phyloP scores from a whole-genome alignment of 2,797 vertebrate species.

The Malurus leucopterus region DNA sequence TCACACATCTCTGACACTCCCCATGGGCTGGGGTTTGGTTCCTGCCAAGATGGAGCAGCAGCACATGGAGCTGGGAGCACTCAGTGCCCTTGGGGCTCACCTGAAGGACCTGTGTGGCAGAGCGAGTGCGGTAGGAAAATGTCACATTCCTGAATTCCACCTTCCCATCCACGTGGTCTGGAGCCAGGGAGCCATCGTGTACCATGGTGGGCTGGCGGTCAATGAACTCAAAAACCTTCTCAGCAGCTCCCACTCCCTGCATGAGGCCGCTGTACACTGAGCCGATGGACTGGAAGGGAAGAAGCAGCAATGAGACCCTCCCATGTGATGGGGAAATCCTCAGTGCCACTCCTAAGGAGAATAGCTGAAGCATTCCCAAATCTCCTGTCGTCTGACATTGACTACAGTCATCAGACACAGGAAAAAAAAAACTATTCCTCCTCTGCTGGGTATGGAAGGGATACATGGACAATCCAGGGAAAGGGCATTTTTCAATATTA shows the following conservation, averaged over 20 bases:
- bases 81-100: conserved; percentile 59
- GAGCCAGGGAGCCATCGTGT: conserved; percentile 78
- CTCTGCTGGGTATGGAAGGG: not conserved
- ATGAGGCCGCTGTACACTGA: conserved; percentile 92
- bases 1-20: not conserved
- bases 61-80: rapidly evolving
- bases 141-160: conserved; percentile 90
- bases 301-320: not conserved
- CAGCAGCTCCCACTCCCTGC: conserved; percentile 92
- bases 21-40: rapidly evolving
- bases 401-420: not conserved
- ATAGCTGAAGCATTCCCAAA: not conserved
- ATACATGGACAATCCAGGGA: not conserved
- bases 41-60: not conserved
- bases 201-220: conserved; percentile 84
- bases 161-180: conserved; percentile 80
- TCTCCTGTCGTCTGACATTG: not conserved
- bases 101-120: conserved; percentile 84
- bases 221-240: conserved; percentile 95
- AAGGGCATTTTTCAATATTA: not conserved
- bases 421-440: not conserved
- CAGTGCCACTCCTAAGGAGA: rapidly evolving
- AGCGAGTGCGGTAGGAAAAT: conserved; percentile 88
- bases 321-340: not conserved
- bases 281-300: conserved; percentile 80